Percentiles rank a stretch among this genome's conserved stretches.
These are phyloP conservation scores for Acleris emargana DNA, from an alignment of 2,888 invertebrate genomes.

Conservation along the genomic window DNA sequence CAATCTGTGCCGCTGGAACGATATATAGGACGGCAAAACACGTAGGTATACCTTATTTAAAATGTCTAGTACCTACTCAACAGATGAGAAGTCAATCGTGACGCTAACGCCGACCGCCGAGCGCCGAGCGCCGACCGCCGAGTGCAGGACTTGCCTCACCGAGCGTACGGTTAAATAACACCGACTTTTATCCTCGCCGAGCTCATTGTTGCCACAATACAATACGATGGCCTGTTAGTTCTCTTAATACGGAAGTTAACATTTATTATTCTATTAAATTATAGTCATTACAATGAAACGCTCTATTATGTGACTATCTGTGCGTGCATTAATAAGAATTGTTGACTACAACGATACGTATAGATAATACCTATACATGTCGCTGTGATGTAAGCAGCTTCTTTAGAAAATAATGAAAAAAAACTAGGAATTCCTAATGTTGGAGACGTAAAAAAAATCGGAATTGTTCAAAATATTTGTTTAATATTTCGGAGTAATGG, in stretches of 20 bases:
- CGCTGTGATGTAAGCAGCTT: neutral
- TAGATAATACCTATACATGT: no score
- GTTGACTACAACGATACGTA: constrained; percentile 1
- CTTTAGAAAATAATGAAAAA: neutral
- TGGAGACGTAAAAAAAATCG: no score
- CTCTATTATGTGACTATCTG: constrained; percentile 33
- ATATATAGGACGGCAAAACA: no score
- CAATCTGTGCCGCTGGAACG: no score
- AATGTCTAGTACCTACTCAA: no score
- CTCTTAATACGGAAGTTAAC: constrained; percentile 80
- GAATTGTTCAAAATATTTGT: no score
- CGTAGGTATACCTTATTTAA: no score
- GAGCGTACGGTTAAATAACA: constrained; percentile 74
- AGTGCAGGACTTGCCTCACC: constrained; percentile 50
- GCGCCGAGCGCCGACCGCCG: neutral
- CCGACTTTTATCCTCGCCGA: constrained; percentile 64
- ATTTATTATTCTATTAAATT: constrained; percentile 79
- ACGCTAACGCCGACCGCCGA: no score
- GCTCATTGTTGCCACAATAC: constrained; percentile 72
- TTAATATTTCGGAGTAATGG: no score
- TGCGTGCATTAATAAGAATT: constrained; percentile 20
- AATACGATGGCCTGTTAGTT: constrained; percentile 71
- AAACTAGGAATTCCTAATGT: no score
- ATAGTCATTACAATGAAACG: constrained; percentile 51
- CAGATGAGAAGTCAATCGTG: no score